Base-by-base conservation (phyloP, 1,140 invertebrate genomes). In the Eulimnadia texana region DNA sequence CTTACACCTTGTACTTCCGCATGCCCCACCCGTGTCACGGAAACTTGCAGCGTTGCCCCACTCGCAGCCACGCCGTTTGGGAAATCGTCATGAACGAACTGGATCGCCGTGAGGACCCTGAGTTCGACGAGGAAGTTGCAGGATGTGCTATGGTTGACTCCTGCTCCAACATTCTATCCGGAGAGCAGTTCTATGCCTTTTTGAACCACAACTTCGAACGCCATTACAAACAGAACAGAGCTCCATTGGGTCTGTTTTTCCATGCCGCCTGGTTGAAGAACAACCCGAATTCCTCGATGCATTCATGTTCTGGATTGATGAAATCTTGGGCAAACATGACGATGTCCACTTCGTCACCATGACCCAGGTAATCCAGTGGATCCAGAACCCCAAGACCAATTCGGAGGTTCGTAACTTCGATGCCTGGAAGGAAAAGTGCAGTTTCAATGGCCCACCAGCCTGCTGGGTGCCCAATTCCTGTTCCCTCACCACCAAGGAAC, bases 51-150 rank as follows among this genome's bases (percentile, higher is more conserved):
- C 90, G 85, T 68, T 95, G 91, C 69, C 92, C 91, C 13, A 93
- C 91, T 0, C 83, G 90, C 70, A 87, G 79, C 64, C 91, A 94
- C 71, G 90, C 91, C 24, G 90, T 94, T 13, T 95, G 92, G 92
- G 92, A 95, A 75, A 93, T 95, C 88, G 90, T 94, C n/a, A 90
- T 95, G 86, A 95, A 95, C 71, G 91, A 95, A 72, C 73, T 94
- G 66, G 91, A 95, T 75, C 80, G 90, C 63, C 81, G 92, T 63
- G 92, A 94, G 72, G 90, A 94, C 71, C 90, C 90, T 0, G 83
- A 78, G 64, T 90, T 90, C 68, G 90, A 94, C 69, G 91, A 95
- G 72, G 88, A 90, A 67, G 74, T 95, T 2, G 88, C 90, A 2
- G 92, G 92, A 50, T 97, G 93, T 68, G 90, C 90, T 65, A 95